Percentiles rank a stretch among this genome's conserved stretches.
Evolutionary conservation across 2,113 vertebrate genomes (phyloP).

Genomic region (Tympanuchus pallidicinctus): DNA sequence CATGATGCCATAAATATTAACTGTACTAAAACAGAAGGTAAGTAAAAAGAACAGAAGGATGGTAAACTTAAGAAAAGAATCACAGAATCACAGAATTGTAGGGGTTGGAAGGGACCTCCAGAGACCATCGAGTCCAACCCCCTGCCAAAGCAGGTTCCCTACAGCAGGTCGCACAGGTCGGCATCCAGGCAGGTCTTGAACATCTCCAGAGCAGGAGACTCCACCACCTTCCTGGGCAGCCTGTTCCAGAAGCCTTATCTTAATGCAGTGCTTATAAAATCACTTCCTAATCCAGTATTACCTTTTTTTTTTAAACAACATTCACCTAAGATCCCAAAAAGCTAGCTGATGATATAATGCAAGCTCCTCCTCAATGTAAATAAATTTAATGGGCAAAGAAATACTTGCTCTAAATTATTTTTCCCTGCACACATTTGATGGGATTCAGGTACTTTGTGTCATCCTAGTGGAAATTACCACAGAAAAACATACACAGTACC

Average conservation of each 20-base stretch:
- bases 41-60: not conserved
- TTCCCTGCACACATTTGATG: not conserved
- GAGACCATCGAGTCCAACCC: no score
- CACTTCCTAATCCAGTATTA: not conserved
- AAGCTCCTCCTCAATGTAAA: not conserved
- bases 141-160: no score
- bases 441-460: not conserved
- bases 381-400: not conserved
- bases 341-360: rapidly evolving
- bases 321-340: not conserved
- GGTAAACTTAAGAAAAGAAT: not conserved
- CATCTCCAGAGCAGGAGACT: no score
- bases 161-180: no score
- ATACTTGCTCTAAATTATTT: not conserved
- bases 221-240: no score
- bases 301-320: not conserved
- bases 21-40: not conserved
- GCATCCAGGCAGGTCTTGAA: no score
- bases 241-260: not conserved
- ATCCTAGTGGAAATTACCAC: not conserved
- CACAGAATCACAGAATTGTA: no score
- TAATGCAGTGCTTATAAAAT: not conserved
- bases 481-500: not conserved
- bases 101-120: no score
- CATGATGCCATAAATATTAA: not conserved